phyloP scores from a whole-genome alignment of 2,113 vertebrate species.

The Mobula hypostoma region DNA sequence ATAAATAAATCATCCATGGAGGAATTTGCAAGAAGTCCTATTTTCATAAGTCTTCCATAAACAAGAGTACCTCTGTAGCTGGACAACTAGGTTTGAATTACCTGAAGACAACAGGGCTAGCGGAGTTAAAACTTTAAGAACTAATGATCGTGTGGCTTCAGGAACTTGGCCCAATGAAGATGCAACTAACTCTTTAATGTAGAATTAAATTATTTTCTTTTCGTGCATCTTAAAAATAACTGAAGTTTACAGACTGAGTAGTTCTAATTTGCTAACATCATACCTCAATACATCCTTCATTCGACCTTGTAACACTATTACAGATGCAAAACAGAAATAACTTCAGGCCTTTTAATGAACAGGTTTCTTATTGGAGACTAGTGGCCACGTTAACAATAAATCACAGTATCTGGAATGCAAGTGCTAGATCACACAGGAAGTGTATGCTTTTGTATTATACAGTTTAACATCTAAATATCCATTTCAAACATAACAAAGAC shows the following conservation, averaged over 20 bases:
- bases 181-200: neutral
- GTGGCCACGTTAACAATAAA: constrained; percentile 11
- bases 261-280: neutral
- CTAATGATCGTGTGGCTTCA: neutral
- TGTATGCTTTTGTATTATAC: neutral
- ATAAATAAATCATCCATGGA: too few relatives aligned
- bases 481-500: neutral
- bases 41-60: too few relatives aligned
- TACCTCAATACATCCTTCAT: neutral
- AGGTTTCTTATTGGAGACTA: constrained; percentile 5
- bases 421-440: neutral
- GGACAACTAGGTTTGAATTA: neutral
- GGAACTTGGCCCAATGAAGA: neutral
- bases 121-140: neutral
- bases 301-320: neutral
- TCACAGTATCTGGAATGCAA: neutral
- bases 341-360: neutral
- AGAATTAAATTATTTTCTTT: neutral
- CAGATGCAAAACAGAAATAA: neutral
- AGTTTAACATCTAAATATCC: neutral
- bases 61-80: neutral
- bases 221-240: neutral
- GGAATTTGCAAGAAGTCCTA: too few relatives aligned
- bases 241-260: neutral
- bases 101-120: neutral